Conservation (phyloP, 2,113 vertebrate species). For the Laticauda colubrina region DNA sequence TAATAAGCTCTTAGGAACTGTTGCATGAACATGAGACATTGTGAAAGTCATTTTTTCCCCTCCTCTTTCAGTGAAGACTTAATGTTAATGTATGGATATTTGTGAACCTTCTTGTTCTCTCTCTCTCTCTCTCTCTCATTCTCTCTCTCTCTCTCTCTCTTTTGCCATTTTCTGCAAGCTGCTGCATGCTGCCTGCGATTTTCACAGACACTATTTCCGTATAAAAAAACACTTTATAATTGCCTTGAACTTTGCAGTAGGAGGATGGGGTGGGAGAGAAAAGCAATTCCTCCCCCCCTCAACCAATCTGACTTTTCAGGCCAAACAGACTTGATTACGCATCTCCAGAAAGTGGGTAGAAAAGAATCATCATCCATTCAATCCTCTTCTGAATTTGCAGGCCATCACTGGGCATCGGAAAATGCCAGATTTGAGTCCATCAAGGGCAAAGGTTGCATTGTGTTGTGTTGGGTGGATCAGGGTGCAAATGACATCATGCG, state of each 20-base stretch:
- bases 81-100: slow-evolving; percentile 58
- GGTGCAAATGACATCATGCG: background rate
- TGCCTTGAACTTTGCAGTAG: slow-evolving; percentile 40
- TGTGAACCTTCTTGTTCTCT: slow-evolving; percentile 13
- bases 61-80: slow-evolving; percentile 23
- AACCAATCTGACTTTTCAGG: background rate
- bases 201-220: background rate
- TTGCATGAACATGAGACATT: slow-evolving; percentile 44
- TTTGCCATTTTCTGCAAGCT: background rate
- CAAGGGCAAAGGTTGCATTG: background rate
- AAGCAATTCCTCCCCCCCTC: background rate
- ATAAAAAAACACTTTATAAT: background rate
- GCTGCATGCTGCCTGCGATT: background rate
- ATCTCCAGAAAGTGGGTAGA: background rate
- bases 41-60: slow-evolving; percentile 12
- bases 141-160: background rate
- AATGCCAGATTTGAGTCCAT: background rate
- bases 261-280: background rate
- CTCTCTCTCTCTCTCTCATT: background rate
- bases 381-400: background rate
- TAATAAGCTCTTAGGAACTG: slow-evolving; percentile 61
- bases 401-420: background rate
- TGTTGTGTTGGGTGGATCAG: background rate
- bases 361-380: background rate
- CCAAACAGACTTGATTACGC: background rate